Conservation (phyloP, 2,797 vertebrate genomes). For the Acrocephalus scirpaceus region DNA sequence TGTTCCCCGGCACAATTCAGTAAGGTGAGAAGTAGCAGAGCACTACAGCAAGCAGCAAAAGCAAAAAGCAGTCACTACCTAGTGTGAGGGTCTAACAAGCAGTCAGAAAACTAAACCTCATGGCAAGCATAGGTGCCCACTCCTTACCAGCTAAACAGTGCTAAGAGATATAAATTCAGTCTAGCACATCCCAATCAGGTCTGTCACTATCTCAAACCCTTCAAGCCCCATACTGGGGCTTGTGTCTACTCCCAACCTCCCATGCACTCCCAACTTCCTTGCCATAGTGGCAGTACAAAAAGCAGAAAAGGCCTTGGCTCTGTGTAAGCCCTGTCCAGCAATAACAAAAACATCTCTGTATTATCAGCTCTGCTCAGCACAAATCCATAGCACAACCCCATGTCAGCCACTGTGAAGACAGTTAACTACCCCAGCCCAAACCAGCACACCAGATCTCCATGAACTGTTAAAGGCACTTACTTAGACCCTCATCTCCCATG, state of each 20-base stretch:
- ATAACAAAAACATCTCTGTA: background rate
- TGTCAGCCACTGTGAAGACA: background rate
- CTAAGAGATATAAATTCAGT: background rate
- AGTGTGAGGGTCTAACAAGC: background rate
- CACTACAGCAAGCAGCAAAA: background rate
- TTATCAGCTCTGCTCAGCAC: background rate
- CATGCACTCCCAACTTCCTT: background rate
- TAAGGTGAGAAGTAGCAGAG: background rate
- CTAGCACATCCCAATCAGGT: background rate
- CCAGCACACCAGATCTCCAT: background rate
- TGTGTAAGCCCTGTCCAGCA: background rate
- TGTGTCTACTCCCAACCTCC: background rate
- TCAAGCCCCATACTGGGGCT: background rate
- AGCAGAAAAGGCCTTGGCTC: background rate
- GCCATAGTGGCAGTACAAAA: background rate
- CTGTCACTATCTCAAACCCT: background rate
- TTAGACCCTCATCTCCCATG: background rate
- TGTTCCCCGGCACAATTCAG: background rate
- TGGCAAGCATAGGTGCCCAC: background rate
- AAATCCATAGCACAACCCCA: background rate
- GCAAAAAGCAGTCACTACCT: background rate
- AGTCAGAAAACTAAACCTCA: background rate
- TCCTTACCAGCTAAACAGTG: background rate
- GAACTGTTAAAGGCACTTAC: background rate
- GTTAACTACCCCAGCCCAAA: background rate